These are phyloP conservation scores for Neodiprion pinetum DNA, from an alignment of 1,140 invertebrate genomes.

Conservation along the genomic window DNA sequence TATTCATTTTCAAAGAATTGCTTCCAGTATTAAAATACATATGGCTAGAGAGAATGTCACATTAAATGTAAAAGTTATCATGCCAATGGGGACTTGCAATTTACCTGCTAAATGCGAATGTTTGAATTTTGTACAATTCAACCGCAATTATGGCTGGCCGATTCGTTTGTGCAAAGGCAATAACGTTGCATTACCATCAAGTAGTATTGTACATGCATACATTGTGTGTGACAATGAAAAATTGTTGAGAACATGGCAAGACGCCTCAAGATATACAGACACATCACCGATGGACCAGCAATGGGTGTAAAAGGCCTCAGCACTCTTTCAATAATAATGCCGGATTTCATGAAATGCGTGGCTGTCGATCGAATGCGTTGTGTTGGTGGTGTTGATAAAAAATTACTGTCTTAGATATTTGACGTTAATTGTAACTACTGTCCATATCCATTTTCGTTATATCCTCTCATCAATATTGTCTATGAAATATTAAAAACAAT, in stretches of 20 bases:
- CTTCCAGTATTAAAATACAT: constrained; percentile 7
- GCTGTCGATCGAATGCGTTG: constrained; percentile 24
- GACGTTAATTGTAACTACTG: background rate
- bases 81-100: constrained; percentile 22
- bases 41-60: background rate
- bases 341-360: constrained; percentile 22
- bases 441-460: constrained; percentile 18
- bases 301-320: constrained; percentile 20
- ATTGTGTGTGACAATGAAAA: constrained; percentile 12
- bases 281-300: constrained; percentile 12
- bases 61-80: constrained; percentile 18
- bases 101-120: constrained; percentile 22
- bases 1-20: background rate
- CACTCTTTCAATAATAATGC: constrained; percentile 31
- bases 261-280: background rate
- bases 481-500: constrained; percentile 18
- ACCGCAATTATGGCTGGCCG: constrained; percentile 26
- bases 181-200: constrained; percentile 9
- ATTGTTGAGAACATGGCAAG: constrained; percentile 13
- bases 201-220: constrained; percentile 19
- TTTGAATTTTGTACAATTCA: constrained; percentile 29
- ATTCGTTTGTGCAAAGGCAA: constrained; percentile 21
- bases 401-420: constrained; percentile 27
- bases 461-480: constrained; percentile 15
- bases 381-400: constrained; percentile 30